phyloP scores from a whole-genome alignment of 1,140 invertebrate species.

The Augochlora pura region DNA sequence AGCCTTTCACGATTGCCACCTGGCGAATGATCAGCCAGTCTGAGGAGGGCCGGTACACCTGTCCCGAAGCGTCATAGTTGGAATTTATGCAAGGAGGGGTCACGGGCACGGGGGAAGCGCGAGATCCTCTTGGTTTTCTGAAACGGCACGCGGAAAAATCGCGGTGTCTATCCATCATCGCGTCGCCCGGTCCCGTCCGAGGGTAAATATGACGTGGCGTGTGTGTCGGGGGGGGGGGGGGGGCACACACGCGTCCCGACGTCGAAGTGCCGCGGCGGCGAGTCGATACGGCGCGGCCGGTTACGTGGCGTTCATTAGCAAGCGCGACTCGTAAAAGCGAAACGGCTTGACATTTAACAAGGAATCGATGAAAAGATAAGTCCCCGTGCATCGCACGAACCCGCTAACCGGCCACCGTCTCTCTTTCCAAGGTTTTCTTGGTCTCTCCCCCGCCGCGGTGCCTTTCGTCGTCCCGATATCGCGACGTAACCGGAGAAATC shows the following conservation, averaged over 20 bases:
- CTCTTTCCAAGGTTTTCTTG: background rate
- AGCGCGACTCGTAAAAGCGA: constrained; percentile 55
- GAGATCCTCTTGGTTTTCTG: background rate
- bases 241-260: constrained; percentile 28
- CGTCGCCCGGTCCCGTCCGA: constrained; percentile 10
- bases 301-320: constrained; percentile 62
- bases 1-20: too few relatives aligned
- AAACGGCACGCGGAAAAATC: constrained; percentile 22
- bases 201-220: constrained; percentile 45
- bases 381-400: constrained; percentile 51
- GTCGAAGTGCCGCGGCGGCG: constrained; percentile 15
- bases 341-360: constrained; percentile 67
- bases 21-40: too few relatives aligned
- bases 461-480: constrained; percentile 38
- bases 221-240: constrained; percentile 1
- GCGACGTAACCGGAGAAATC: constrained; percentile 38
- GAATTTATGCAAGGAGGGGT: background rate
- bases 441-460: background rate
- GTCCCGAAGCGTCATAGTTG: background rate
- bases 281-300: constrained; percentile 1
- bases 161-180: constrained; percentile 41
- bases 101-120: background rate
- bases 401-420: constrained; percentile 37
- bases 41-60: background rate
- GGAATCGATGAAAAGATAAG: constrained; percentile 65